These are phyloP conservation scores for Mastigias papua DNA, from an alignment of 30 jellyfish, hydroid and myxozoan genomes.

Conservation along the genomic window DNA sequence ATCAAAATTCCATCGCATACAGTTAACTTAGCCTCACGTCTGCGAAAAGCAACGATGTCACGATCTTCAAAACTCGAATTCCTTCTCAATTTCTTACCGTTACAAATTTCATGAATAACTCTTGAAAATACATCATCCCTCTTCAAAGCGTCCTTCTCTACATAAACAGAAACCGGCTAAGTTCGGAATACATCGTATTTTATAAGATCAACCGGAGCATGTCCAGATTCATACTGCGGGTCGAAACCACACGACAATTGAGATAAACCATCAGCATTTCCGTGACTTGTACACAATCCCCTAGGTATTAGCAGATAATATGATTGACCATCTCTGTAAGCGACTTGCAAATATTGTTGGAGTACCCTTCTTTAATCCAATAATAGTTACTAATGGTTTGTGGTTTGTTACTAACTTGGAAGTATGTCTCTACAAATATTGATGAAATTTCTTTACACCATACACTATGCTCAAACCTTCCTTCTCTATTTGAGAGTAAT, in stretches of 20 bases:
- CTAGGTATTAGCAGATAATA: constrained; percentile 25
- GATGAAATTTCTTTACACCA: constrained; percentile 66
- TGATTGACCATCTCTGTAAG: constrained; percentile 71
- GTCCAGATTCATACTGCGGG: constrained; percentile 80
- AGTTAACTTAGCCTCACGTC: constrained; percentile 74
- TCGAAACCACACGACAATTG: constrained; percentile 75
- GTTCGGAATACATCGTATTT: constrained; percentile 64
- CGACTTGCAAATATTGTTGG: constrained; percentile 79
- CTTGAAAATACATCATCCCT: constrained; percentile 74
- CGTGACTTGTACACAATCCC: constrained; percentile 61
- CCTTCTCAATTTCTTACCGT: constrained; percentile 68
- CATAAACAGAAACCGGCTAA: constrained; percentile 48
- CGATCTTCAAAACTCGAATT: constrained; percentile 54
- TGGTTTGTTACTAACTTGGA: constrained; percentile 72
- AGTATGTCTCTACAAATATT: constrained; percentile 64
- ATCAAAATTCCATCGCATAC: no score
- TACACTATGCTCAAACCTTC: constrained; percentile 73
- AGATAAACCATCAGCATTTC: no score
- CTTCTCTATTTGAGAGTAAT: constrained; percentile 64
- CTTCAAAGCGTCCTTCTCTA: no score
- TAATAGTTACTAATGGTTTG: constrained; percentile 65
- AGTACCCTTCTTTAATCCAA: no score
- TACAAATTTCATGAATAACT: constrained; percentile 64
- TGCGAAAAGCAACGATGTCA: constrained; percentile 60
- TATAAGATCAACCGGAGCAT: constrained; percentile 67